A percentile compares a stretch with the other conserved stretches of the same genome.
phyloP scores from a whole-genome alignment of 2,888 invertebrate genomes.

The Dastarcus helophoroides region DNA sequence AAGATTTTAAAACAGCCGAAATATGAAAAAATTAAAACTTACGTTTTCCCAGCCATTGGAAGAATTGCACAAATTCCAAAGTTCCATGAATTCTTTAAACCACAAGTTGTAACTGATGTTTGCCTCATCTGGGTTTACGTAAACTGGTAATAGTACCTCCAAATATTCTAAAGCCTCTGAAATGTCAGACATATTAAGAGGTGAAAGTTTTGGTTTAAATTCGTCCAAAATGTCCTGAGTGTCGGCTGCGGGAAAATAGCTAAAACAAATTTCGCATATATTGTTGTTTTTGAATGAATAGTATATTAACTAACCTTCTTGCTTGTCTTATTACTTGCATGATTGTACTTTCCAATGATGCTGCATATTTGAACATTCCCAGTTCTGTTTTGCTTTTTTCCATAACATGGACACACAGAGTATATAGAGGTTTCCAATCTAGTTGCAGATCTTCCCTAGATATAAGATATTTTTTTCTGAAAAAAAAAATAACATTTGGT shows the following conservation, averaged over 20 bases:
- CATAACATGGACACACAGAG: slow-evolving; percentile 49
- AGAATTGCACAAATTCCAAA: slow-evolving; percentile 71
- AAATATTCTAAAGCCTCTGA: slow-evolving; percentile 47
- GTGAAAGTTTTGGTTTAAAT: slow-evolving; percentile 67
- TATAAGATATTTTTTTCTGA: slow-evolving; percentile 65
- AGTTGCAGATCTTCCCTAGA: slow-evolving; percentile 68
- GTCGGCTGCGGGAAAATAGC: slow-evolving; percentile 60
- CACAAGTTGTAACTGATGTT: slow-evolving; percentile 61
- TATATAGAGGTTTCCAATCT: slow-evolving; percentile 78
- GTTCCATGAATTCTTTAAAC: slow-evolving; percentile 64
- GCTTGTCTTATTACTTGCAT: too few relatives aligned
- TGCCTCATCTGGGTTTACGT: slow-evolving; percentile 49
- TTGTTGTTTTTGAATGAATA: too few relatives aligned
- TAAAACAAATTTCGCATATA: too few relatives aligned
- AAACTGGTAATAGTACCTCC: slow-evolving; percentile 66
- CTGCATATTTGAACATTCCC: slow-evolving; percentile 45
- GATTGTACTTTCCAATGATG: slow-evolving; percentile 22
- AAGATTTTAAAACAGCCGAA: not conserved
- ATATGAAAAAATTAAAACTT: slow-evolving; percentile 18
- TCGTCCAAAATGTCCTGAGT: slow-evolving; percentile 81
- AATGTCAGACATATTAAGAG: slow-evolving; percentile 49
- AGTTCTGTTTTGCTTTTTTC: slow-evolving; percentile 44
- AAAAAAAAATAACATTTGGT: slow-evolving; percentile 8
- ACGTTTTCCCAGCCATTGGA: slow-evolving; percentile 56
- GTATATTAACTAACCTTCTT: not conserved